These are phyloP conservation scores for Sminthopsis crassicaudata DNA, from an alignment of 2,113 vertebrate species.

Conservation along the genomic window DNA sequence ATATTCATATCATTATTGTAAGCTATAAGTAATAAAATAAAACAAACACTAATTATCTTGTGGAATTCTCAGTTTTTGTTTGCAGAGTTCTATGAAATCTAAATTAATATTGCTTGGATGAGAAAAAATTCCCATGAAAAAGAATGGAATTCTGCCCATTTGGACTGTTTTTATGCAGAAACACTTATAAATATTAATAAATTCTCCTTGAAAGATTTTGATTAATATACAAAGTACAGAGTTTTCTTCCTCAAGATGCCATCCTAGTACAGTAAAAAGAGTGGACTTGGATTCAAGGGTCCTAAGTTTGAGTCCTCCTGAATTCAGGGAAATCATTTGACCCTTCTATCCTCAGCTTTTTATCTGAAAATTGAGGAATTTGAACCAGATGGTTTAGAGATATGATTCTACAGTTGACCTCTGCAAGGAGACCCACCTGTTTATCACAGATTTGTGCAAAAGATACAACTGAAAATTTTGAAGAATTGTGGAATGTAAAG, in stretches of 20 bases:
- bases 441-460: not conserved
- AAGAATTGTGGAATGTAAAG: not conserved
- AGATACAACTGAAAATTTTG: not conserved
- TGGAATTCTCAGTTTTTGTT: not conserved
- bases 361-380: not conserved
- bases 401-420: not conserved
- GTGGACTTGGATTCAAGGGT: not conserved
- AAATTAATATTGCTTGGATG: not conserved
- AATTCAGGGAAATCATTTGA: not conserved
- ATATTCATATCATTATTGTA: not conserved
- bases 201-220: not conserved
- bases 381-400: not conserved
- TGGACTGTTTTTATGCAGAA: not conserved
- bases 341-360: not conserved
- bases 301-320: not conserved
- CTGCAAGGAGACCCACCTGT: not conserved
- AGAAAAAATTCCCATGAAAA: not conserved
- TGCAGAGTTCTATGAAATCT: not conserved
- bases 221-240: not conserved
- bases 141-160: not conserved
- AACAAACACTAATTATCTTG: not conserved
- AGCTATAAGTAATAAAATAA: not conserved
- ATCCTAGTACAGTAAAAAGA: not conserved
- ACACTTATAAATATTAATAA: not conserved
- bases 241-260: not conserved